Evolutionary conservation across 2,888 invertebrate genomes (phyloP), one percentile per base, ranked within the genome.

Genomic region (Cerastis leucographa): DNA sequence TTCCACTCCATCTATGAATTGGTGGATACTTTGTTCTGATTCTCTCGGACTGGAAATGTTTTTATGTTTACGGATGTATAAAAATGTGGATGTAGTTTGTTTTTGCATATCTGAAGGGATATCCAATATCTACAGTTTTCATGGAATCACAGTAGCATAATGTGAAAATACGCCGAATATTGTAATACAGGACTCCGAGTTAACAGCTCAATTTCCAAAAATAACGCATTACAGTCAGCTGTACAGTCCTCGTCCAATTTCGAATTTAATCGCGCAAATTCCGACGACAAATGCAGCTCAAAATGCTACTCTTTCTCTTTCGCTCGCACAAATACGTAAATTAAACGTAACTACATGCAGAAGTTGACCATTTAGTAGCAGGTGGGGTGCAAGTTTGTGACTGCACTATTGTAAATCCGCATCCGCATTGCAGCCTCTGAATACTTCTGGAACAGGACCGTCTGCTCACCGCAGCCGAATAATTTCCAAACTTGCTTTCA

Each of bases 321-420:
- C 59, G 2, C 81, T 74, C 74, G 25, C 78, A 74, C 83, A 70
- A 71, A 83, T 76, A 76, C 86, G 84, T 86, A 86, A 84, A 84
- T 86, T 86, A 70, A 86, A 83, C 84, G 73, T 86, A 83, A 79
- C 80, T 84, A 65, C 76, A 76, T 73, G 62, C 72, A 81, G 81
- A 87, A 88, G 88, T 88, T 86, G 86, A 88, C 88, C 85, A 85
- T 80, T 84, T 86, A 78, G 85, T 76, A 88, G 87, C 87, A 87
- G 87, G 87, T 88, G 87, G 86, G 78, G 74, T 73, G 81, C 66
- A 85, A 87, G 79, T 87, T 88, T 88, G 81, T 88, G 87, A 81
- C 79, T 88, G 87, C 85, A 88, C 85, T 86, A 86, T 86, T 85
- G 87, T 81, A 86, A 84, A 87, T 87, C 78, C 71, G 68, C 54